A percentile compares a stretch with the other conserved stretches of the same genome.
Evolutionary conservation across 2,113 vertebrate genomes (phyloP).

Genomic region (Pyxicephalus adspersus): DNA sequence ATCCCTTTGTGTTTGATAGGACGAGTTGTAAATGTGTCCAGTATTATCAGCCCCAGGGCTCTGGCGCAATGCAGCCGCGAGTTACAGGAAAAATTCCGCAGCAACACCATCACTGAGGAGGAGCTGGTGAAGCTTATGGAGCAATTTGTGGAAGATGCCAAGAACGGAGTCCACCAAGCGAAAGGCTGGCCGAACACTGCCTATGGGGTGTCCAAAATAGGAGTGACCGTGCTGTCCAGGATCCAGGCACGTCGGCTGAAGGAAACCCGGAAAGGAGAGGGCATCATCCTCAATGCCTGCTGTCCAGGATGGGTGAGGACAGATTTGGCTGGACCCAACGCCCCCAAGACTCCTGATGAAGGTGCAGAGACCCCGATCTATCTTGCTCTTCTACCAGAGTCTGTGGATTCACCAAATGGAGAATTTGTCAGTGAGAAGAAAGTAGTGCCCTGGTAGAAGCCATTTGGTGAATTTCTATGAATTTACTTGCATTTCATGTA

Average conservation of each 20-base stretch:
- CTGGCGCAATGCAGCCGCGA: slow-evolving; percentile 76
- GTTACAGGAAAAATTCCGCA: slow-evolving; percentile 84
- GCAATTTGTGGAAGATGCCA: slow-evolving; percentile 79
- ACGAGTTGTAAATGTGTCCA: slow-evolving; percentile 88
- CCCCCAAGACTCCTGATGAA: slow-evolving; percentile 84
- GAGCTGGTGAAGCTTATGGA: slow-evolving; percentile 85
- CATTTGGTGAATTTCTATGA: too few relatives aligned
- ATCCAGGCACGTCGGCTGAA: slow-evolving; percentile 80
- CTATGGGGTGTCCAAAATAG: slow-evolving; percentile 85
- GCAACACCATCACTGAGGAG: slow-evolving; percentile 83
- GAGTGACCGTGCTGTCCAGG: slow-evolving; percentile 84
- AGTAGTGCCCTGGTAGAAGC: slow-evolving; percentile 80
- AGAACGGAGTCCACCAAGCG: slow-evolving; percentile 69
- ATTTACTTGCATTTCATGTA: too few relatives aligned
- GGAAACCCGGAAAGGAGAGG: too few relatives aligned
- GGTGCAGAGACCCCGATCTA: slow-evolving; percentile 87
- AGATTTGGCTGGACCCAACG: slow-evolving; percentile 82
- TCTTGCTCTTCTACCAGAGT: slow-evolving; percentile 81
- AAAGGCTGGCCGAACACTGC: slow-evolving; percentile 80
- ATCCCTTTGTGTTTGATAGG: slow-evolving; percentile 67
- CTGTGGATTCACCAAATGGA: slow-evolving; percentile 78
- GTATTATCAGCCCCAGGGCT: slow-evolving; percentile 59
- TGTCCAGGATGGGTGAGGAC: slow-evolving; percentile 95
- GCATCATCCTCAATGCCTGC: slow-evolving; percentile 88
- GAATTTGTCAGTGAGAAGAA: slow-evolving; percentile 79